phyloP scores from a whole-genome alignment of 2,888 invertebrate species.

The Callyntrura sp. region DNA sequence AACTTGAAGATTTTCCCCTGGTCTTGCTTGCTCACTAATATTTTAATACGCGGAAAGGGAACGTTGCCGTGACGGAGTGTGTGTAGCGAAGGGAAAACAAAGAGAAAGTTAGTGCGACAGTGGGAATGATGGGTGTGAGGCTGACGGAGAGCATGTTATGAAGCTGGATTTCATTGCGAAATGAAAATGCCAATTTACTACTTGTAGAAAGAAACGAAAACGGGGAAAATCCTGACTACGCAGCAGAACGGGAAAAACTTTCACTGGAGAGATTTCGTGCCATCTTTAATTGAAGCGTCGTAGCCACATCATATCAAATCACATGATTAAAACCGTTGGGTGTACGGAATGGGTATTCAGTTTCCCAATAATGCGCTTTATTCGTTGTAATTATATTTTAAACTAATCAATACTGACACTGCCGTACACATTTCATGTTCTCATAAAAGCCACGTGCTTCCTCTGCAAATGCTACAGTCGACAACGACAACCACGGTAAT shows the following conservation, averaged over 20 bases:
- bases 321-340: too few species aligned
- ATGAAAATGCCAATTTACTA: neutral
- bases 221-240: too few species aligned
- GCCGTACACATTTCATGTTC: neutral
- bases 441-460: neutral
- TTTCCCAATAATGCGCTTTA: too few species aligned
- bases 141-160: neutral
- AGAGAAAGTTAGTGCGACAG: slow-evolving; percentile 15
- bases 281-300: too few species aligned
- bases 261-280: too few species aligned
- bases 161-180: too few species aligned
- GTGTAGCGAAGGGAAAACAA: neutral
- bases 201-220: neutral
- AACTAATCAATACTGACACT: neutral
- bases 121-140: neutral
- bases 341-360: too few species aligned
- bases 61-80: neutral
- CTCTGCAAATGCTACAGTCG: neutral
- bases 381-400: neutral
- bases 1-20: neutral
- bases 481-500: neutral
- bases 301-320: too few species aligned
- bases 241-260: neutral
- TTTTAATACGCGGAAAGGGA: neutral
- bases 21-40: neutral